These are phyloP conservation scores for Sebastes trivittatus DNA, from an alignment of 2,797 vertebrate genomes.

Conservation along the genomic window DNA sequence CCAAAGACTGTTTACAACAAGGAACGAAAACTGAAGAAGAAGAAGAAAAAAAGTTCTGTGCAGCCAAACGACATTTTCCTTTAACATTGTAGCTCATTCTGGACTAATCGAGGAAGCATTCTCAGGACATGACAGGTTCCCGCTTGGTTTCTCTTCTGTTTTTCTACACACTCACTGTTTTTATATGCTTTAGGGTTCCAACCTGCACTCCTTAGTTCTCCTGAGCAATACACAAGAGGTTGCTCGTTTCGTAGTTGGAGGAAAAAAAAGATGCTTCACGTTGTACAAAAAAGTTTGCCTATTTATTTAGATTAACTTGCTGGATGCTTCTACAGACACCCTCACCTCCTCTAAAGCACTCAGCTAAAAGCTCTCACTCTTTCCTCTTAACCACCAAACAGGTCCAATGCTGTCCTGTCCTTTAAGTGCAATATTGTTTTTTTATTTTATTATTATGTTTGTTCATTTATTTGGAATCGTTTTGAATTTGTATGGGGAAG, in stretches of 20 bases:
- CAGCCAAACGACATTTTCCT: conserved; percentile 70
- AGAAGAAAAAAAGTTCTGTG: conserved; percentile 25
- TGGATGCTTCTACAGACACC: conserved; percentile 78
- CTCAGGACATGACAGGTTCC: conserved; percentile 83
- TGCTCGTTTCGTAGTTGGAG: conserved; percentile 54
- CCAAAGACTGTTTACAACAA: conserved; percentile 70
- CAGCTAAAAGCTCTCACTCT: conserved; percentile 77
- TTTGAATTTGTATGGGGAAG: conserved; percentile 71
- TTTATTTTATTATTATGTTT: conserved; percentile 75
- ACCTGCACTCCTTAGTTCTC: conserved; percentile 76
- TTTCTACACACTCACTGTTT: conserved; percentile 62
- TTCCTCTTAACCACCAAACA: conserved; percentile 77
- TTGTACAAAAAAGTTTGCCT: conserved; percentile 82
- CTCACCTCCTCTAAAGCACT: conserved; percentile 79
- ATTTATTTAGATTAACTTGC: conserved; percentile 93
- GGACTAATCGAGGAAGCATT: conserved; percentile 76
- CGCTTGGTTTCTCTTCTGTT: conserved; percentile 58
- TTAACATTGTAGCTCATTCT: conserved; percentile 76
- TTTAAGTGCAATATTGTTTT: conserved; percentile 95
- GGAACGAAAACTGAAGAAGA: conserved; percentile 41
- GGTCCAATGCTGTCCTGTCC: conserved; percentile 79
- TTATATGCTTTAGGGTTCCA: conserved; percentile 65
- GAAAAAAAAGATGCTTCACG: conserved; percentile 54
- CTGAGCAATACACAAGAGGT: conserved; percentile 62
- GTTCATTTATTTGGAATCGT: conserved; percentile 73